phyloP scores from a whole-genome alignment of 2,797 vertebrate genomes.

The Onychomys leucogaster region DNA sequence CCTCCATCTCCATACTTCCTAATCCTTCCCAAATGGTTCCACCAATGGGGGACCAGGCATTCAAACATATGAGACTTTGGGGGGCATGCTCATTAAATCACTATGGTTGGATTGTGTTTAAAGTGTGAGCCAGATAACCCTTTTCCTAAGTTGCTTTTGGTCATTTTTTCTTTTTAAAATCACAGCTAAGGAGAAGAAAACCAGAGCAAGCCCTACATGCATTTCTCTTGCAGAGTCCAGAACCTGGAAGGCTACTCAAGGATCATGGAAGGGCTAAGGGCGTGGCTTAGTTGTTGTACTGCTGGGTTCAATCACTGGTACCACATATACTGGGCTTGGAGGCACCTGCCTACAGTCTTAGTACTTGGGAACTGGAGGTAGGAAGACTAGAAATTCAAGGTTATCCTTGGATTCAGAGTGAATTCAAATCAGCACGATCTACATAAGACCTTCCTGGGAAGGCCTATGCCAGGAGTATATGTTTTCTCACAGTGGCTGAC shows the following conservation, averaged over 20 bases:
- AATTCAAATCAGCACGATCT: background rate
- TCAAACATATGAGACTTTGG: background rate
- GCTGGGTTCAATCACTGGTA: background rate
- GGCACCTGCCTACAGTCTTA: background rate
- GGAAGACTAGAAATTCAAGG: background rate
- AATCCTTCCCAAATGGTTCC: background rate
- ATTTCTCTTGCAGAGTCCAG: background rate
- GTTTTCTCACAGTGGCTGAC: accelerated
- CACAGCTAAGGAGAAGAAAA: background rate
- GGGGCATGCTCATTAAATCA: background rate
- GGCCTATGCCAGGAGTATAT: background rate
- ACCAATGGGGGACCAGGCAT: too few relatives aligned
- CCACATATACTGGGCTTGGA: too few relatives aligned
- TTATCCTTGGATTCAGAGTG: background rate
- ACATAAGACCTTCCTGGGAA: background rate
- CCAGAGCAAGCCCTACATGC: background rate
- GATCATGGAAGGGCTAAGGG: background rate
- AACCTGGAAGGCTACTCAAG: accelerated
- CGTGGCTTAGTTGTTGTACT: background rate
- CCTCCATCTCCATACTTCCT: background rate
- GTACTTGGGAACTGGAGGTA: background rate
- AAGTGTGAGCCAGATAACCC: background rate
- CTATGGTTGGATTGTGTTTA: background rate
- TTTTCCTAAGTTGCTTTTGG: background rate
- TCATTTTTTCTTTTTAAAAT: background rate